phyloP scores from a whole-genome alignment of 1,140 invertebrate species.

The Diabrotica virgifera region DNA sequence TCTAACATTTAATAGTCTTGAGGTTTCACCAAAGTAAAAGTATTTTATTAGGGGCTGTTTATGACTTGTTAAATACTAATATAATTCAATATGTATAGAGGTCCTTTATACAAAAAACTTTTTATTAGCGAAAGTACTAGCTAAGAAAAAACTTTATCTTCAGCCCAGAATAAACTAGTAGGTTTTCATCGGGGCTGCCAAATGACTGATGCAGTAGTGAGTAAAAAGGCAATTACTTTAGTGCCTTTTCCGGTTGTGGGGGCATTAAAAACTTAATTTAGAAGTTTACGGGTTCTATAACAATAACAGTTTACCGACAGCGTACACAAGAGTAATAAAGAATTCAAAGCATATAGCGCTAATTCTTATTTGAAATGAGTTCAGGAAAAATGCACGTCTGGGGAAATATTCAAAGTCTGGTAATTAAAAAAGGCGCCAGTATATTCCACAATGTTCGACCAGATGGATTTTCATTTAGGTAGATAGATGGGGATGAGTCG shows the following conservation, averaged over 20 bases:
- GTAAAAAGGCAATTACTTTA: background rate
- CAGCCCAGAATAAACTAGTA: no score
- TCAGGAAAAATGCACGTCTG: slow-evolving; percentile 35
- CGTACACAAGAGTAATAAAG: slow-evolving; percentile 26
- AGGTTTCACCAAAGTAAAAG: no score
- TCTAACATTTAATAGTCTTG: no score
- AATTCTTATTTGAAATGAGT: slow-evolving; percentile 37
- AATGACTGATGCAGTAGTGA: slow-evolving; percentile 9
- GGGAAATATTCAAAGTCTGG: slow-evolving; percentile 33
- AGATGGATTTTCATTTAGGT: slow-evolving; percentile 7
- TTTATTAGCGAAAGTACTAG: no score
- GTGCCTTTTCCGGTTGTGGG: slow-evolving; percentile 12
- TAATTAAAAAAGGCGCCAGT: slow-evolving; percentile 37
- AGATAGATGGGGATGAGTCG: background rate
- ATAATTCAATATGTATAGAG: no score
- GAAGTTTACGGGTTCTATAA: slow-evolving; percentile 24
- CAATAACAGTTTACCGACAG: slow-evolving; percentile 31
- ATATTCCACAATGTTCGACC: slow-evolving; percentile 16
- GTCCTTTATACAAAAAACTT: no score
- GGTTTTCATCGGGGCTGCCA: no score
- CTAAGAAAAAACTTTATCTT: no score
- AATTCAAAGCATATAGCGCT: slow-evolving; percentile 28
- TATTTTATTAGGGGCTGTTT: no score
- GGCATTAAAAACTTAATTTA: slow-evolving; percentile 26
- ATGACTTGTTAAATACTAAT: no score